phyloP scores from a whole-genome alignment of 2,113 vertebrate species.

The Thymallus thymallus region DNA sequence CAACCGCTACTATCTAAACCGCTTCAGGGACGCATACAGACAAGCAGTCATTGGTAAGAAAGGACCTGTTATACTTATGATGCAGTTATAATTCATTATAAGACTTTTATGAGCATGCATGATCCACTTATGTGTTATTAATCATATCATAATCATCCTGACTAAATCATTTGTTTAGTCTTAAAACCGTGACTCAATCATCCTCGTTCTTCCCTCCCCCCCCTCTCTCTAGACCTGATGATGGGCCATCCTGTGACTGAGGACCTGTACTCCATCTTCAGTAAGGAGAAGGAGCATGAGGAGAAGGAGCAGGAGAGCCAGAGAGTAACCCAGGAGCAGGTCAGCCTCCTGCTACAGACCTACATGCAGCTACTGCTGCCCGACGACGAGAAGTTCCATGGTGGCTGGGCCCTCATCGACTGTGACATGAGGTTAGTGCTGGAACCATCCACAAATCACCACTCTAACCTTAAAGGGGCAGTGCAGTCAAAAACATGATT shows the following conservation, averaged over 20 bases:
- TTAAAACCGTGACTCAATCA: not conserved
- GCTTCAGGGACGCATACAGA: conserved; percentile 95
- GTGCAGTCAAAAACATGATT: too few relatives aligned
- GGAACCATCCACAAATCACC: not conserved
- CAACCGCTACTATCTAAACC: conserved; percentile 97
- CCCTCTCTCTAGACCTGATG: conserved; percentile 85
- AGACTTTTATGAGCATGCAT: too few relatives aligned
- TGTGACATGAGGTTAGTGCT: conserved; percentile 90
- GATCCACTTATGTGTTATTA: too few relatives aligned
- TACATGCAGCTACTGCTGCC: conserved; percentile 94
- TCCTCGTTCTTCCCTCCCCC: not conserved
- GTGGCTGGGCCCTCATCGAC: conserved; percentile 96
- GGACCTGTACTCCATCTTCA: conserved; percentile 98
- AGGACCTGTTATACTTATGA: too few relatives aligned
- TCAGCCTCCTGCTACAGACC: conserved; percentile 92
- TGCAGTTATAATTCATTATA: not conserved
- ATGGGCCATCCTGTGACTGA: conserved; percentile 96
- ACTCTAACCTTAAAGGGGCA: not conserved
- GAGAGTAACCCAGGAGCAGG: conserved; percentile 92
- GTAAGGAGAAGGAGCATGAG: conserved; percentile 96
- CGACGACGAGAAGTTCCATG: conserved; percentile 93
- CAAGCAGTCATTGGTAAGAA: conserved; percentile 96
- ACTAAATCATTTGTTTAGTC: not conserved
- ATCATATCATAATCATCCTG: too few relatives aligned
- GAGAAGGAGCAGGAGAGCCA: conserved; percentile 88